Conservation (phyloP, 2,797 vertebrate species). For the Phrynocephalus guinanensis region DNA sequence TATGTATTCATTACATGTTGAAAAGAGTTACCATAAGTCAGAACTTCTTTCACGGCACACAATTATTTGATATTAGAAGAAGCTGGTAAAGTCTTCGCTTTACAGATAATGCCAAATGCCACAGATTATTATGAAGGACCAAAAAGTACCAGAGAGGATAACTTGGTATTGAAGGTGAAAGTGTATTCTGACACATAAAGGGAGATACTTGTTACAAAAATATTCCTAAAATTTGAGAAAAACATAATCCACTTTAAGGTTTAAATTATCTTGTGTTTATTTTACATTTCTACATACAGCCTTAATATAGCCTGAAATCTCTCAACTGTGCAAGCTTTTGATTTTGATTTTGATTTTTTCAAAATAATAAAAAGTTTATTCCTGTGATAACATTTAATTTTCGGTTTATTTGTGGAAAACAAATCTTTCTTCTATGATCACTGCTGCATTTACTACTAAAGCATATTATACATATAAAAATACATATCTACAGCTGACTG, state of each 20-base stretch:
- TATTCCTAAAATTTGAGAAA: slow-evolving; percentile 62
- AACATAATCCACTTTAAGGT: slow-evolving; percentile 72
- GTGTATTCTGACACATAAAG: neutral
- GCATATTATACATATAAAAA: slow-evolving; percentile 23
- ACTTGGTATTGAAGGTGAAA: slow-evolving; percentile 17
- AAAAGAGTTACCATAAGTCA: too few species aligned
- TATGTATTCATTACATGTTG: too few species aligned
- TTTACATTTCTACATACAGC: slow-evolving; percentile 67
- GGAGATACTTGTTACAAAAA: slow-evolving; percentile 46
- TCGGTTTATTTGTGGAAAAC: slow-evolving; percentile 41
- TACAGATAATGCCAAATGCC: neutral
- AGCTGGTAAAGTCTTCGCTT: neutral
- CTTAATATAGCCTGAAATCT: slow-evolving; percentile 58
- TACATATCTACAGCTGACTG: slow-evolving; percentile 61
- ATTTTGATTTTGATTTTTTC: slow-evolving; percentile 60
- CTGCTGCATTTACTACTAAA: slow-evolving; percentile 59
- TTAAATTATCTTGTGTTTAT: slow-evolving; percentile 72
- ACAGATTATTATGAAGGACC: neutral
- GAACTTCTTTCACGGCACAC: too few species aligned
- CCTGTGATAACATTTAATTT: slow-evolving; percentile 58
- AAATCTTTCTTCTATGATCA: slow-evolving; percentile 55
- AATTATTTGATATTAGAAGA: neutral
- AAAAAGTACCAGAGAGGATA: neutral
- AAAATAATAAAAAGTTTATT: slow-evolving; percentile 62
- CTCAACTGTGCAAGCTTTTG: slow-evolving; percentile 63